phyloP scores from a whole-genome alignment of 2,797 vertebrate genomes.

The Artibeus lituratus region DNA sequence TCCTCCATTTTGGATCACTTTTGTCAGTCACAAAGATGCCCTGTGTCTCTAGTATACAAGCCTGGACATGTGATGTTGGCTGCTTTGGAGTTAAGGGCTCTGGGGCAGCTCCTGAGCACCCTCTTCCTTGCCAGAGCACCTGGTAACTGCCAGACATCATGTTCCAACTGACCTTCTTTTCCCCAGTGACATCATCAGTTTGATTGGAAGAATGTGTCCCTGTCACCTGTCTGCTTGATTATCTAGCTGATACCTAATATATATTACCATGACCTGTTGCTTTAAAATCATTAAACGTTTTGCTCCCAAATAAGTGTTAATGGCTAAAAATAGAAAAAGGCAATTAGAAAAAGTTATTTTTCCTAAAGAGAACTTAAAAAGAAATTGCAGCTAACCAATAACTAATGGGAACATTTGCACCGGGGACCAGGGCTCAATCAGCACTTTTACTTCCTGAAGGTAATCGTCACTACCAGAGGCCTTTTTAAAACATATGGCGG shows the following conservation, averaged over 20 bases:
- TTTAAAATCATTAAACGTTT: not conserved
- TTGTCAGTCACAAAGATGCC: not conserved
- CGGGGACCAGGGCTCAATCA: not conserved
- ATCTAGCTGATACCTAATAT: not conserved
- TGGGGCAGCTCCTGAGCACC: not conserved
- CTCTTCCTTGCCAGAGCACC: not conserved
- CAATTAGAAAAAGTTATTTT: constrained; percentile 32
- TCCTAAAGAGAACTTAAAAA: not conserved
- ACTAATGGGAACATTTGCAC: not conserved
- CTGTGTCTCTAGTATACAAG: constrained; percentile 1
- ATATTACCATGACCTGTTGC: not conserved
- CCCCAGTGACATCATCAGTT: constrained; percentile 65
- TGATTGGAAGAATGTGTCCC: constrained; percentile 31
- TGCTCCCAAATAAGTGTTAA: constrained; percentile 21
- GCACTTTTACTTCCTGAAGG: constrained; percentile 15
- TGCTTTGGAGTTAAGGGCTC: constrained; percentile 5
- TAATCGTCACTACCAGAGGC: not conserved
- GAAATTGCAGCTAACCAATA: constrained; percentile 15
- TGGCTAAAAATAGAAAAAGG: constrained; percentile 19
- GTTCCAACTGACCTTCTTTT: constrained; percentile 66
- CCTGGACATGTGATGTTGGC: not conserved
- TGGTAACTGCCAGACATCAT: constrained; percentile 61
- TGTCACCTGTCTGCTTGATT: not conserved
- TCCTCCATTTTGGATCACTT: constrained; percentile 53
- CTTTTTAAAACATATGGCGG: not conserved